These are phyloP conservation scores for Unio delphinus DNA, from an alignment of 2,888 invertebrate species.

Conservation along the genomic window DNA sequence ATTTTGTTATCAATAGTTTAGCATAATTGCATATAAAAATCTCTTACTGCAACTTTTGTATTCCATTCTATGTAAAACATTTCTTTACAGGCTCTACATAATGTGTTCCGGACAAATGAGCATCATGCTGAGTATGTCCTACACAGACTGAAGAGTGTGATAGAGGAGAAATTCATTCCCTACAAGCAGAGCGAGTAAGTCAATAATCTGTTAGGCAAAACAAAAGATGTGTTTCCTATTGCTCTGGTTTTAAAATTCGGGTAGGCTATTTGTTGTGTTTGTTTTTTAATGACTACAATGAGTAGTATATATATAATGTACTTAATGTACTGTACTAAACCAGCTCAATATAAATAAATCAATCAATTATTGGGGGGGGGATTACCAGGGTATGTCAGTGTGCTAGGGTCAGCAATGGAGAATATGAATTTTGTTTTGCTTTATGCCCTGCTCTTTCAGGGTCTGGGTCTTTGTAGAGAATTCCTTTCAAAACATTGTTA, in stretches of 20 bases:
- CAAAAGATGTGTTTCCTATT: no score
- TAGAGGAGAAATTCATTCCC: constrained; percentile 78
- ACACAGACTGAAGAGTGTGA: constrained; percentile 76
- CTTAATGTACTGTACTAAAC: no score
- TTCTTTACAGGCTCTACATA: constrained; percentile 76
- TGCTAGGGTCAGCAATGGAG: neutral
- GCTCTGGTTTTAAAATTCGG: no score
- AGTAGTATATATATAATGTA: no score
- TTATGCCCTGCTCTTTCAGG: no score
- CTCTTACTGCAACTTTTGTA: neutral
- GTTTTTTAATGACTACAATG: no score
- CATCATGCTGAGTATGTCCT: constrained; percentile 79
- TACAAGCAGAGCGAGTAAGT: constrained; percentile 80
- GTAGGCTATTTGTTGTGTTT: no score
- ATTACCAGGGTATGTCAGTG: neutral
- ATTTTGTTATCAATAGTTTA: neutral
- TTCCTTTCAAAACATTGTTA: no score
- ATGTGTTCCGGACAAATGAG: constrained; percentile 81
- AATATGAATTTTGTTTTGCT: no score
- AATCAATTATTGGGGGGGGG: no score
- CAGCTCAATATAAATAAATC: no score
- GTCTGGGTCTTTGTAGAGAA: no score
- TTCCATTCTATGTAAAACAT: neutral
- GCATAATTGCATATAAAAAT: neutral
- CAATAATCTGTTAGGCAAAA: neutral